Evolutionary conservation across 2,113 vertebrate genomes (phyloP), one percentile per base, ranked within the genome.

Genomic region (Otocyon megalotis): DNA sequence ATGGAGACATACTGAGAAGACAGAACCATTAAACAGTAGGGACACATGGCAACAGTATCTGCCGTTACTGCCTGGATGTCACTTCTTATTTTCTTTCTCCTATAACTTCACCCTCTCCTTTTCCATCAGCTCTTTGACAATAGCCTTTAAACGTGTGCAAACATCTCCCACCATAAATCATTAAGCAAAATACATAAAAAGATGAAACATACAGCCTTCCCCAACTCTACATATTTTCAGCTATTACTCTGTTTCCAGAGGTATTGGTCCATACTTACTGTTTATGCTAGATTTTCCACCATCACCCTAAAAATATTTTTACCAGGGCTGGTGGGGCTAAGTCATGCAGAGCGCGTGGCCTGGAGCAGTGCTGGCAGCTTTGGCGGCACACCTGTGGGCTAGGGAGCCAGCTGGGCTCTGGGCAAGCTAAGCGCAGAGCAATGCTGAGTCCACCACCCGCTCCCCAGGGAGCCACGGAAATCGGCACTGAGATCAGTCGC

Each of bases 401-500:
- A 16, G 24, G 72, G 58, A 77, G 48, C 53, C 82, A 62, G 67
- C 24, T 13, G 24, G 95, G 87, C 53, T 71, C 90, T 24, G 13
- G 28, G 62, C 53, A 15, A 89, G 48, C 58, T 26, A 48, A 22
- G 20, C n/a, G 93, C 60, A 32, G 14, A 63, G 93, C 69, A 1
- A 92, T 14, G 43, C 88, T 30, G 65, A 86, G 56, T n/a, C 63
- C 17, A 95, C 90, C 48, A 67, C 37, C 92, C 15, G 20, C 60
- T 54, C 69, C 43, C 7, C 43, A 7, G 62, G 69, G 72, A 48
- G 37, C 22, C 43, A 28, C 9, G 13, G 72, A 76, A 48, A 50
- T 16, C 0, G 3, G 37, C 13, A 3, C 98, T 8, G 98, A 99
- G 97, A 99, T 99, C 97, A 99, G 99, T 97, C 98, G 98, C 97